Base-by-base conservation (phyloP, 2,888 invertebrate genomes). In the Gari tellinella region DNA sequence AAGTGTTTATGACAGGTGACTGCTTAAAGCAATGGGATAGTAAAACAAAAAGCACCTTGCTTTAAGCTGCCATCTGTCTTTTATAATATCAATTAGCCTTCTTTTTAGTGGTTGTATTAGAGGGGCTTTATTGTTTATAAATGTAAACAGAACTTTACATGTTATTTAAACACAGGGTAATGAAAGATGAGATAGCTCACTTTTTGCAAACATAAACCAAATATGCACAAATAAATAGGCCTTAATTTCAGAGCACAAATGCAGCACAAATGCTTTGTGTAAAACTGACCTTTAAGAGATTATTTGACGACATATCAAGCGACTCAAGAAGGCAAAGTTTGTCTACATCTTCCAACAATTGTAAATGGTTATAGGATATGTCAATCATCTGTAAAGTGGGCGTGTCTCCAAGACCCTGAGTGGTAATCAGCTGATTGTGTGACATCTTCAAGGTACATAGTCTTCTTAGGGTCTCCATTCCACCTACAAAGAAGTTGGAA, bases 401-500 rank as follows among this genome's bases (percentile, higher is more conserved):
- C 8, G 74, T 82, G 25, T 78, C 85, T 26, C 84, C 81, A 46
- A 91, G 61, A 2, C 89, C 88, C 5, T 79, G 56, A 7, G 86
- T 85, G 49, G 76, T 86, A 65, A 90, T 88, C 74, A 91, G 83
- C 80, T 91, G 90, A 77, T 91, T 91, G 74, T 87, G 81, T 49
- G 86, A 83, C 10, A 88, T 43, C 10, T 75, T 64, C 23, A 91
- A 58, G 0, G 89, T 89, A 68, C 90, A 90, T 3, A 91, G 78
- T 21, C 83, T 68, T 14, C 86, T 65, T 48, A 90, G 65, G 2
- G 82, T 66, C n/a, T 81, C 80, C 46, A 89, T 61, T 15, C 87
- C 87, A 58, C 82, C 90, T 90, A 75, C n/a, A 63, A 74, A 17
- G 15, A n/a, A n/a, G 31, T 31, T 31, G 31, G 31, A 31, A 4